phyloP scores from a whole-genome alignment of 2,797 vertebrate species.

The Falco novaeseelandiae region DNA sequence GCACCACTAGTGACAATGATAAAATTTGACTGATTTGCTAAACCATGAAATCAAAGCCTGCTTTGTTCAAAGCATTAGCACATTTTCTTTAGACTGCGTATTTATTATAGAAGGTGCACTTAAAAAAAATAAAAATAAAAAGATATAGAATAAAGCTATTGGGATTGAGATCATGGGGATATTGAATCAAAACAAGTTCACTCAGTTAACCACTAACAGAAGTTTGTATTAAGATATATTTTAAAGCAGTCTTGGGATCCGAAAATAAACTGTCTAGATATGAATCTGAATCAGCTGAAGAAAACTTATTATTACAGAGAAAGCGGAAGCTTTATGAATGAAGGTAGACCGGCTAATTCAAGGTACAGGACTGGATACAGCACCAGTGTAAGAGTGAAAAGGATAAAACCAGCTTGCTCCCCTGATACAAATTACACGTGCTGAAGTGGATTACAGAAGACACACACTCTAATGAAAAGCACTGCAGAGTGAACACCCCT shows the following conservation, averaged over 20 bases:
- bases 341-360: neutral
- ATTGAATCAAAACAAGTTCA: neutral
- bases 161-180: neutral
- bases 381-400: neutral
- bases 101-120: neutral
- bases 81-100: constrained; percentile 5
- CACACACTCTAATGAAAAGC: neutral
- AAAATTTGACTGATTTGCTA: constrained; percentile 50
- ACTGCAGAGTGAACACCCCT: neutral
- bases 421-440: accelerated
- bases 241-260: neutral
- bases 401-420: neutral
- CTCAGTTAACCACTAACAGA: neutral
- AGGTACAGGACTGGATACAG: neutral
- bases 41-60: constrained; percentile 53
- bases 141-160: neutral
- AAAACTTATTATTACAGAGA: neutral
- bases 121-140: neutral
- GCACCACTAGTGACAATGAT: neutral
- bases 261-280: neutral
- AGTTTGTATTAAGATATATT: neutral
- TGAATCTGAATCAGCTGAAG: neutral
- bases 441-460: neutral
- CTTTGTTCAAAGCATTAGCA: constrained; percentile 37
- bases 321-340: neutral